Conservation (phyloP, 2,113 vertebrate species). For the Heterochromis multidens region DNA sequence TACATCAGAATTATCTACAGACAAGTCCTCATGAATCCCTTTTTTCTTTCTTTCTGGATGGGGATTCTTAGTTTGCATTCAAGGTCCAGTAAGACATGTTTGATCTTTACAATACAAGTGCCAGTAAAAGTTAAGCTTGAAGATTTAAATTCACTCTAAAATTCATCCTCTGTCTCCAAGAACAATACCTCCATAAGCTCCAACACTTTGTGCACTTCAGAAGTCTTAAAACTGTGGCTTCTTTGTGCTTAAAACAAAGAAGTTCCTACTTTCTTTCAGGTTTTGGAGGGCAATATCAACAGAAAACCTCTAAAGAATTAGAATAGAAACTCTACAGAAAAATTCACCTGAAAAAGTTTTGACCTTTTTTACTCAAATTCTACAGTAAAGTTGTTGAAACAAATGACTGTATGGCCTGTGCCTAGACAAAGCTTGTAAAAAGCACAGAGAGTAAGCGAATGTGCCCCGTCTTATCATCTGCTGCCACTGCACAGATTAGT, state of each 20-base stretch:
- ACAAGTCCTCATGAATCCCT: conserved; percentile 21
- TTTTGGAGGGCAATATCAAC: conserved; percentile 59
- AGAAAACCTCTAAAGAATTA: conserved; percentile 58
- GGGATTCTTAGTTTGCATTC: conserved; percentile 64
- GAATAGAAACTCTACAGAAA: conserved; percentile 15
- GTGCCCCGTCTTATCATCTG: conserved; percentile 69
- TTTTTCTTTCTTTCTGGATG: conserved; percentile 21
- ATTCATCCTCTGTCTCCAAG: conserved; percentile 60
- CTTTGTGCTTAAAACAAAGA: conserved; percentile 69
- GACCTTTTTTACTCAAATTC: neutral
- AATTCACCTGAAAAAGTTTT: conserved; percentile 58
- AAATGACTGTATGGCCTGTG: conserved; percentile 38
- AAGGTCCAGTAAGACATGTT: conserved; percentile 62
- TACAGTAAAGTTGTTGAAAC: conserved; percentile 61
- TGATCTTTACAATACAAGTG: conserved; percentile 70
- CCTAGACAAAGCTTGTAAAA: conserved; percentile 47
- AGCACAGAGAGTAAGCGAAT: conserved; percentile 56
- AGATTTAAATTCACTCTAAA: conserved; percentile 73
- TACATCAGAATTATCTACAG: conserved; percentile 52
- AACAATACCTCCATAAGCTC: conserved; percentile 71
- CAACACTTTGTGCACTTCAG: conserved; percentile 77
- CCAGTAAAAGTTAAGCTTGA: conserved; percentile 63
- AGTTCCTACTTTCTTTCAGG: conserved; percentile 46
- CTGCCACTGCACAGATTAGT: conserved; percentile 75
- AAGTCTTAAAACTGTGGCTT: conserved; percentile 60